Evolutionary conservation across 2,113 vertebrate species (phyloP).

Genomic region (Sorex araneus): DNA sequence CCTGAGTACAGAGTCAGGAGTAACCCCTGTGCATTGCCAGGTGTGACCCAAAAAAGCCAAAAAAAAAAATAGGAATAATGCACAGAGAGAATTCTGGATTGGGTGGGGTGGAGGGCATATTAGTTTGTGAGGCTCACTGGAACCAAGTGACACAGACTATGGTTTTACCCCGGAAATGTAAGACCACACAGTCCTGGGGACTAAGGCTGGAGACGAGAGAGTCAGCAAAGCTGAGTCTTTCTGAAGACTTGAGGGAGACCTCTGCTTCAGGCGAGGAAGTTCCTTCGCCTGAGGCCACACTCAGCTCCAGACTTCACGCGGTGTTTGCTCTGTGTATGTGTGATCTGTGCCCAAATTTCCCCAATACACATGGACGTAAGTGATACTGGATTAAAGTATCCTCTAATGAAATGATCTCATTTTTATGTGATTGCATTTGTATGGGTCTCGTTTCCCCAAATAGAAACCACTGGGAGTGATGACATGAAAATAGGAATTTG

Average conservation of each 20-base stretch:
- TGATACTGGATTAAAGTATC: background rate
- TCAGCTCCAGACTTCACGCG: background rate
- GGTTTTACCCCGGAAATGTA: background rate
- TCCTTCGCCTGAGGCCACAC: too few species aligned
- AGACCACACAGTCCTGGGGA: background rate
- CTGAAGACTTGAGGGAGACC: background rate
- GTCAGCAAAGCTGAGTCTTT: background rate
- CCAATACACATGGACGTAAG: background rate
- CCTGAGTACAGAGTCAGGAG: too few species aligned
- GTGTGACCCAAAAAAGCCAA: too few species aligned
- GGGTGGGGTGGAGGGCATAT: background rate
- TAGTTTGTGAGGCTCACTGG: background rate
- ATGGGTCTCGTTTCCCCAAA: background rate
- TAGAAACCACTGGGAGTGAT: background rate
- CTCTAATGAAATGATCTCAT: background rate
- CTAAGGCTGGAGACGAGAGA: background rate
- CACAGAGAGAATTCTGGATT: background rate
- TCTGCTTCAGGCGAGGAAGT: background rate
- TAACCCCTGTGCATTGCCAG: too few species aligned
- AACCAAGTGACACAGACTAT: background rate
- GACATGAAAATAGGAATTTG: background rate
- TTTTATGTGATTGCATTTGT: background rate
- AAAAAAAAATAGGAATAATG: too few species aligned
- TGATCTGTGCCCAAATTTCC: background rate
- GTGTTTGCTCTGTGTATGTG: background rate